A percentile compares a stretch with the other conserved stretches of the same genome.
Evolutionary conservation across 2,797 vertebrate genomes (phyloP).

Genomic region (Rhinophrynus dorsalis): DNA sequence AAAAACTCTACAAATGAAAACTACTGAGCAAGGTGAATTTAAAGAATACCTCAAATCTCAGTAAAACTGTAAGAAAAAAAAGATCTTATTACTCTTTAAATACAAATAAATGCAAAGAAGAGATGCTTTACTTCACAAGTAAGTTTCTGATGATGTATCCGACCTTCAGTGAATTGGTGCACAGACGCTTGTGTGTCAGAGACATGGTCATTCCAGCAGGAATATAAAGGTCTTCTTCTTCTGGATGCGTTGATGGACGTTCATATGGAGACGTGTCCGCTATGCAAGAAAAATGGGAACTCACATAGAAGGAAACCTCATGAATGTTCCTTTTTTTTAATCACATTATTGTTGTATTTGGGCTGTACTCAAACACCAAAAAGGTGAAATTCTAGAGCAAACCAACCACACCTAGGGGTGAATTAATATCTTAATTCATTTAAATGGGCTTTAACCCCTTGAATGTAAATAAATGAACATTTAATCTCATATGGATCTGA

Average conservation of each 20-base stretch:
- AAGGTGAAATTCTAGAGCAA: no score
- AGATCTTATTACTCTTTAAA: background rate
- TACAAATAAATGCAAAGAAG: background rate
- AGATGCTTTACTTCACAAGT: no score
- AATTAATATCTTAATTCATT: no score
- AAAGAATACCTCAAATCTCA: no score
- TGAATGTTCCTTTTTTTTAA: background rate
- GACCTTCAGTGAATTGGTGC: background rate
- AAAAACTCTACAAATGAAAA: conserved; percentile 1
- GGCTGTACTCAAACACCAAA: no score
- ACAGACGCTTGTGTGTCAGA: background rate
- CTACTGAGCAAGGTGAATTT: conserved; percentile 14
- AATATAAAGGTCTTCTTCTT: no score
- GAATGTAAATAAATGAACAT: no score
- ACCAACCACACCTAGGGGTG: no score
- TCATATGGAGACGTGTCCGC: background rate
- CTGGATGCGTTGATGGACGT: background rate
- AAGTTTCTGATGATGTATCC: no score
- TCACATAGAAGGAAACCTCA: background rate
- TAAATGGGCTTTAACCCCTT: no score
- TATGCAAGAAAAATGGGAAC: background rate
- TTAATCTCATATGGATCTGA: no score
- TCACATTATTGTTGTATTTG: background rate
- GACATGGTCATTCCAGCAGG: background rate
- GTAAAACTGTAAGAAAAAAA: no score